Evolutionary conservation across 2,797 vertebrate genomes (phyloP), one percentile per base, ranked within the genome.

Genomic region (Moxostoma hubbsi): DNA sequence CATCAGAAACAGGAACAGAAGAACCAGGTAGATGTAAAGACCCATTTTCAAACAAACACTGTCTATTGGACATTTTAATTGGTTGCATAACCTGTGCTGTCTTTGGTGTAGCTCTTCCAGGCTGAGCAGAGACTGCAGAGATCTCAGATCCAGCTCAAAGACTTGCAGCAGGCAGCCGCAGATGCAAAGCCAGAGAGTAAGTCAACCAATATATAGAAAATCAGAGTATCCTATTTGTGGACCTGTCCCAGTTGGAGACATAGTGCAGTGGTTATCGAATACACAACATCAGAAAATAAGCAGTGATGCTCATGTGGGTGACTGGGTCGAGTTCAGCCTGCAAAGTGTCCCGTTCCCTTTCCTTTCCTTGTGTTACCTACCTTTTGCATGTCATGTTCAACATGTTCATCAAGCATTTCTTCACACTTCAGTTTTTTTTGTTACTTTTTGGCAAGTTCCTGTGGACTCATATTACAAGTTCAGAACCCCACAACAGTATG

Each of bases 1-100:
- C 95, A 97, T 73, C 98, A 99, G 91, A 98, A 97, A 86, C 96
- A 98, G 86, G 97, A 99, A 79, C 97, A 99, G 88, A 98, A 97
- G 89, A 97, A 95, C 91, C 98, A 99, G 94, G 98, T 99, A 94
- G 63, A 63, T 68, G 24, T 11, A 55, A 36, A 43, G 1, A 10
- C 16, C 13, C 13, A 9, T 63, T 45, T 55, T 45, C 9, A 13
- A 47, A 12, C 11, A 58, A 10, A 18, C 12, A 18, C 12, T 46
- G 36, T 75, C 63, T 13, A 9, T 12, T 57, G 4, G 46, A 15
- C 18, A 7, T 77, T 62, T 15, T 24, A 24, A 24, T 24, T 47
- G 58, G 46, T 46, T 13, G 5, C 11, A 9, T 12, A 74, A 9
- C 4, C n/a, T 61, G 43, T 51, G 36, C 63, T 57, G 54, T 86